Percentiles rank a stretch among this genome's conserved stretches.
Evolutionary conservation across 2,113 vertebrate species (phyloP).

Genomic region (Bothrops jararaca): DNA sequence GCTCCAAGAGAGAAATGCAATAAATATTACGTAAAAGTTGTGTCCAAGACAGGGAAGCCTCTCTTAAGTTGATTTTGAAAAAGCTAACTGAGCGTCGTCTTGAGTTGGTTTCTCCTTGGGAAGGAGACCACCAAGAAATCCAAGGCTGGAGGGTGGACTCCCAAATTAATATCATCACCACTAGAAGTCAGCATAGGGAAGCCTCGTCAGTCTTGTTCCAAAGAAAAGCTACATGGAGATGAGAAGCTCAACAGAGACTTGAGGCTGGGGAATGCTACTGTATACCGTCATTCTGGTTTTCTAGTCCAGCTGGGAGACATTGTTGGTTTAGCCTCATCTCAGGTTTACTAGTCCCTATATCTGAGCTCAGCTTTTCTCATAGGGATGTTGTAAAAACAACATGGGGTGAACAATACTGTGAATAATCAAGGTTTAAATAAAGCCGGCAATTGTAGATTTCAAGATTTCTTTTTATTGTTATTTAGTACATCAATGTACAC

Average conservation of each 20-base stretch:
- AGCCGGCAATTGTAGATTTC: neutral
- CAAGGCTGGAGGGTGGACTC: neutral
- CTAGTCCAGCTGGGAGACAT: neutral
- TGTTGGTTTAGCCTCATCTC: neutral
- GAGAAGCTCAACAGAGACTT: neutral
- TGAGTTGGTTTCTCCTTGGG: neutral
- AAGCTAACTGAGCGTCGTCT: neutral
- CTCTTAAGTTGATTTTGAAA: neutral
- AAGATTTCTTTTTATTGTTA: neutral
- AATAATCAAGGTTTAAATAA: neutral
- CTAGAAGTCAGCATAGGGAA: neutral
- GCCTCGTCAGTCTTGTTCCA: neutral
- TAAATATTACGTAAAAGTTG: neutral
- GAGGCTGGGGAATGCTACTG: neutral
- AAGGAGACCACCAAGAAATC: neutral
- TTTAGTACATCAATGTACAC: neutral
- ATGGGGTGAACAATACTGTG: neutral
- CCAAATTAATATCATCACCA: neutral
- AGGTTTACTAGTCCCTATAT: neutral
- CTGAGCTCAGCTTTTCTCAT: neutral
- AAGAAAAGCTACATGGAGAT: neutral
- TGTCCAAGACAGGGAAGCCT: neutral
- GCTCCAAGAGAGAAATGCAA: neutral
- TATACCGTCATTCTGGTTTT: neutral
- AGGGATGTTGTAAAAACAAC: neutral